Evolutionary conservation across 2,113 vertebrate genomes (phyloP).

Genomic region (Centropus bengalensis): DNA sequence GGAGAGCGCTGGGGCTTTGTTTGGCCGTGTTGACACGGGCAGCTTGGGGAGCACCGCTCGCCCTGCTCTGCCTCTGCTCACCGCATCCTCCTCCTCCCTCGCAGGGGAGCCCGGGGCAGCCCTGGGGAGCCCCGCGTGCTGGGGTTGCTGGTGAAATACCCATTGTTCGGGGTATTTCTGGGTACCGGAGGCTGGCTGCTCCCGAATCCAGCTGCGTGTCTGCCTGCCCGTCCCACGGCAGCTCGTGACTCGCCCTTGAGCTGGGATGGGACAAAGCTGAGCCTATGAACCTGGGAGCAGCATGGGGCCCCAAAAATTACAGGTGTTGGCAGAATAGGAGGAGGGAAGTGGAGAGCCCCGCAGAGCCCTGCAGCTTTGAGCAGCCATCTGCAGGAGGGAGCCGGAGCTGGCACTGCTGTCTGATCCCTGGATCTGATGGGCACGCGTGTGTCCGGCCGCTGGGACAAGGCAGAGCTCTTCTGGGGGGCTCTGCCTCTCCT

Average conservation of each 20-base stretch:
- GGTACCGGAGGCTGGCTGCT: not conserved
- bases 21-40: not conserved
- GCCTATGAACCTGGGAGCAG: accelerated
- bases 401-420: not conserved
- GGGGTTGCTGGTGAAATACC: accelerated
- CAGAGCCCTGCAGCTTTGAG: accelerated
- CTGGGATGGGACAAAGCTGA: not conserved
- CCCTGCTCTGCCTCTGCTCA: not conserved
- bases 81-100: not conserved
- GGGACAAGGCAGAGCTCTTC: not conserved
- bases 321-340: not conserved
- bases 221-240: not conserved
- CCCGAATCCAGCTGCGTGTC: not conserved
- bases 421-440: accelerated
- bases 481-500: not conserved
- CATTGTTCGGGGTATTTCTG: not conserved
- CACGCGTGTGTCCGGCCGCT: accelerated
- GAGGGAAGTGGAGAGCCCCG: not conserved
- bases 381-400: not conserved
- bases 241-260: accelerated
- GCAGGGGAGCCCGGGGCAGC: accelerated
- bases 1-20: not conserved
- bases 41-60: not conserved
- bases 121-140: accelerated
- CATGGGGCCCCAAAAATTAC: accelerated